phyloP scores from a whole-genome alignment of 30 jellyfish, hydroid and myxozoan genomes.

The Pelagia noctiluca region DNA sequence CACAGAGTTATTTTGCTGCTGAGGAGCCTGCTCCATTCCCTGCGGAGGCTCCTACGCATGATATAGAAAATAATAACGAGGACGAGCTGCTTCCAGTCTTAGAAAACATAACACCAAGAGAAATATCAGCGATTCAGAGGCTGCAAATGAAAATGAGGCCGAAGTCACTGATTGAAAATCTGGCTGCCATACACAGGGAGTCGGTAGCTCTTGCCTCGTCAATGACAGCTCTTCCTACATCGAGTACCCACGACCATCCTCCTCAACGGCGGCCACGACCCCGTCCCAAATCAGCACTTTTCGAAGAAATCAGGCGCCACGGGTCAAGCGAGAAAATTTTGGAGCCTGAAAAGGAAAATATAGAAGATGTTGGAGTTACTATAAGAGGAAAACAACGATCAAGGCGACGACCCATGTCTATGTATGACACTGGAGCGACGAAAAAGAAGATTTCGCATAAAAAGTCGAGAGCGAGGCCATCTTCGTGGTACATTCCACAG shows the following conservation, averaged over 20 bases:
- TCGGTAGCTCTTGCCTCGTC: constrained; percentile 24
- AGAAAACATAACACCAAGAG: constrained; percentile 42
- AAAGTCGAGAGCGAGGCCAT: constrained; percentile 45
- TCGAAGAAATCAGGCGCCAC: not conserved
- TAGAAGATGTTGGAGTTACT: not conserved
- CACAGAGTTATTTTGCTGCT: constrained; percentile 62
- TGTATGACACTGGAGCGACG: constrained; percentile 58
- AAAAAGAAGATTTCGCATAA: constrained; percentile 3
- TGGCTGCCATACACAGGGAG: constrained; percentile 71
- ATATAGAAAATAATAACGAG: not conserved
- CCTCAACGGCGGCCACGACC: no score
- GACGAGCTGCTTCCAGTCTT: constrained; percentile 20
- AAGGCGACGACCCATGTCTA: constrained; percentile 45
- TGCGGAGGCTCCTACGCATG: not conserved
- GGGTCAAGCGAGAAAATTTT: not conserved
- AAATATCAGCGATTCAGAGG: constrained; percentile 57
- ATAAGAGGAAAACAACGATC: constrained; percentile 39
- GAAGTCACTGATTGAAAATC: constrained; percentile 56
- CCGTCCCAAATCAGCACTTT: no score
- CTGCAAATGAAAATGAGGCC: constrained; percentile 58
- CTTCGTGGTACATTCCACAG: constrained; percentile 51
- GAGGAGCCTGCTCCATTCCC: constrained; percentile 14
- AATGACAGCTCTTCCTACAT: constrained; percentile 37
- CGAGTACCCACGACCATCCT: not conserved
- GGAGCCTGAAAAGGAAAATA: not conserved